Base-by-base conservation (phyloP, 2,797 vertebrate species). In the Alexandromys oeconomus region DNA sequence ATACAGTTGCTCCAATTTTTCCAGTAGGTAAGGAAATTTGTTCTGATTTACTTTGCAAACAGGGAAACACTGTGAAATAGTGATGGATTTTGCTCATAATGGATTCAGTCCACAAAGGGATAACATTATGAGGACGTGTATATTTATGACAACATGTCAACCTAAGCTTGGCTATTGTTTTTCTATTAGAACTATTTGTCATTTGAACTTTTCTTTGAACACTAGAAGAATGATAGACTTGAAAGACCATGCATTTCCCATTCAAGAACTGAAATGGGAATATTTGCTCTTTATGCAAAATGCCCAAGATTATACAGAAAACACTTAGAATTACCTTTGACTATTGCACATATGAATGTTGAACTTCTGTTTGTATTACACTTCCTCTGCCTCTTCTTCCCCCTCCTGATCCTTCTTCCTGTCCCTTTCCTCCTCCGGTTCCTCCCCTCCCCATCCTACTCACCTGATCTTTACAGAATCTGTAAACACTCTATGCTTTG, bases 181-280 rank as follows among this genome's bases (percentile, higher is more conserved):
- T 91, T 79, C 34, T 71, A 5, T 78, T 40, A 92, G 63, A 87
- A 71, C 23, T 92, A 27, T 71, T 76, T 61, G 5, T 37, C 27
- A 93, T 89, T 78, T 81, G 40, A 93, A 91, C 25, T 92, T 17
- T 78, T 12, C 79, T 69, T 86, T 43, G 78, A 76, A 82, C 86
- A 63, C 5, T 5, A 89, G n/a, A 8, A 27, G 34, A 87, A 10
- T 80, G 43, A 95, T 4, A 88, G n/a, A 91, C 73, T 92, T 89
- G 92, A 92, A 63, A 76, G 23, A 57, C 15, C 10, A 76, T 59
- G 78, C 77, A 61, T 92, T 95, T 89, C 13, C 4, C 37, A 86
- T 82, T 89, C n/a, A 7, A 90, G 82, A 94, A 37, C 31, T 46
- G 27, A 86, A 94, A 80, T 14, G 81, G 29, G 34, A 91, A 48